Percentiles rank a stretch among this genome's conserved stretches.
These are phyloP conservation scores for Pitangus sulphuratus DNA, from an alignment of 2,797 vertebrate species.

Conservation along the genomic window DNA sequence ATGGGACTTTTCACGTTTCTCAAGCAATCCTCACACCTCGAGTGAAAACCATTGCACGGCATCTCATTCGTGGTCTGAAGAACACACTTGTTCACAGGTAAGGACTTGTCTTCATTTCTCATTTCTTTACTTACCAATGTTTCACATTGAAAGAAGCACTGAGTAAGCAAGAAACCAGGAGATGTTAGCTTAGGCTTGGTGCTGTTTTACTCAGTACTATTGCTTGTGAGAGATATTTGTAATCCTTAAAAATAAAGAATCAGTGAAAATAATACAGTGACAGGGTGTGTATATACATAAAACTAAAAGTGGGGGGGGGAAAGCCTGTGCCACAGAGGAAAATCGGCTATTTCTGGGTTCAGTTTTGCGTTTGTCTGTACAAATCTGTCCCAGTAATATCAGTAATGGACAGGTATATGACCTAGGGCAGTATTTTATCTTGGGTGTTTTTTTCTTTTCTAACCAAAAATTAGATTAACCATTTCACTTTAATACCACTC, in stretches of 20 bases:
- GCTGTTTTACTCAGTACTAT: background rate
- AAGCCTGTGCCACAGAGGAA: background rate
- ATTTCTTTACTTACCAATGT: accelerated
- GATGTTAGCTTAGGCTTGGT: background rate
- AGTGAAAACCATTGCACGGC: conserved; percentile 87
- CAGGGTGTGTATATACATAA: background rate
- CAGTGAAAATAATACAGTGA: background rate
- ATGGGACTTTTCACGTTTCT: conserved; percentile 92
- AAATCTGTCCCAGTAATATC: background rate
- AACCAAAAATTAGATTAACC: background rate
- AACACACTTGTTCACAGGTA: conserved; percentile 93
- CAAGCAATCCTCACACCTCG: conserved; percentile 95
- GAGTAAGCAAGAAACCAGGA: background rate
- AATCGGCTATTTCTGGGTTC: background rate
- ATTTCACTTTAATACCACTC: background rate
- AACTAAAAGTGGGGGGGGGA: accelerated
- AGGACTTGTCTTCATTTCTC: background rate
- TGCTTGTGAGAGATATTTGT: background rate
- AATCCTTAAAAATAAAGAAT: background rate
- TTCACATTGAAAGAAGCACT: background rate
- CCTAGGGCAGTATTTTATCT: background rate
- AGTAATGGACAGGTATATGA: background rate
- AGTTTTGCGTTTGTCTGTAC: background rate
- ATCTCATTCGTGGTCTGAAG: conserved; percentile 89
- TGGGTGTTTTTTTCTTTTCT: background rate